A percentile compares a stretch with the other conserved stretches of the same genome.
Conservation (phyloP, 2,797 vertebrate species). For the Ptychobarbus kaznakovi region DNA sequence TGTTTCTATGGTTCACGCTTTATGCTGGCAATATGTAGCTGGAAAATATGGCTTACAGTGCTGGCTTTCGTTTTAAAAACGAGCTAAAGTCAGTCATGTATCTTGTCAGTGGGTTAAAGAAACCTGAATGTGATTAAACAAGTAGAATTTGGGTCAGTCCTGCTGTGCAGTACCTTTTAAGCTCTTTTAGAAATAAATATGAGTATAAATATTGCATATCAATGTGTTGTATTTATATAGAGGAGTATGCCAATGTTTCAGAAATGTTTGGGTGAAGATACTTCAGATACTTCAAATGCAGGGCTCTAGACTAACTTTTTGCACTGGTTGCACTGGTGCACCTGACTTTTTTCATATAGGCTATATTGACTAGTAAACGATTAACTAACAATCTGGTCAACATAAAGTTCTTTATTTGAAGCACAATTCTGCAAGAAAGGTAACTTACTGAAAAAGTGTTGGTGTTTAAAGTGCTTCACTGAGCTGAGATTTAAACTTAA, state of each 20-base stretch:
- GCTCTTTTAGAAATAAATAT: not conserved
- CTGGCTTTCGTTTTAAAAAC: constrained; percentile 1
- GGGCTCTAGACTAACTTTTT: too few species aligned
- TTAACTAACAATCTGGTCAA: too few species aligned
- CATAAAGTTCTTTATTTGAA: too few species aligned
- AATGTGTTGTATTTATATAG: not conserved
- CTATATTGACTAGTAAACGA: too few species aligned
- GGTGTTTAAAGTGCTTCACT: too few species aligned
- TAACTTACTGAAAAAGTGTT: too few species aligned
- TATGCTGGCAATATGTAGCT: not conserved
- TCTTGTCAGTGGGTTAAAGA: not conserved
- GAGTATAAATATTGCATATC: not conserved
- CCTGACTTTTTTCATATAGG: too few species aligned
- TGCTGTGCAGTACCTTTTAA: not conserved
- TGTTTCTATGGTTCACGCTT: constrained; percentile 9
- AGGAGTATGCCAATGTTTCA: not conserved
- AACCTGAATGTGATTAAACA: constrained; percentile 18
- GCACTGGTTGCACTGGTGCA: too few species aligned
- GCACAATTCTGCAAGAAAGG: too few species aligned
- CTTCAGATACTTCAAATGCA: not conserved
- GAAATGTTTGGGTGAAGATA: not conserved
- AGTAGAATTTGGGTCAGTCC: not conserved
- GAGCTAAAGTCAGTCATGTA: not conserved
- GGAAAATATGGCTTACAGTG: not conserved
- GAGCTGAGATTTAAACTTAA: too few species aligned